Evolutionary conservation across 1,140 invertebrate species (phyloP).

Genomic region (Rhynchophorus ferrugineus): DNA sequence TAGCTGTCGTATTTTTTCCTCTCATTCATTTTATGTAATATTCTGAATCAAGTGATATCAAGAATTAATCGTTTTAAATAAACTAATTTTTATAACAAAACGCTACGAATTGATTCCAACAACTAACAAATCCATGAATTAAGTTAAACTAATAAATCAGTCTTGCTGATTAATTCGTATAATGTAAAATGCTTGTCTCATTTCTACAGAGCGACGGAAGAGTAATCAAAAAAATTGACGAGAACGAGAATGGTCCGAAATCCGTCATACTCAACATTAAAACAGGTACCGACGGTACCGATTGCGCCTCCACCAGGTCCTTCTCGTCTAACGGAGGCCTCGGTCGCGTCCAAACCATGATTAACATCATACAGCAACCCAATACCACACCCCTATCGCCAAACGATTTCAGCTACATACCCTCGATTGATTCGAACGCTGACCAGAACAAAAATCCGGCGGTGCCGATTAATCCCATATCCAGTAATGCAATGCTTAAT

Average conservation of each 20-base stretch:
- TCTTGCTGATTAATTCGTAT: no score
- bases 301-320: not conserved
- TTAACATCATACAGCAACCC: not conserved
- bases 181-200: no score
- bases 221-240: conserved; percentile 15
- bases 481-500: no score
- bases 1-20: no score
- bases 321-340: not conserved
- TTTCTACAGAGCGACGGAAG: conserved; percentile 11
- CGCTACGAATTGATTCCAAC: no score
- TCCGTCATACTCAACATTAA: conserved; percentile 17
- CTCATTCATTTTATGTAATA: no score
- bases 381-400: not conserved
- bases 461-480: not conserved
- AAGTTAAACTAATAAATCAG: no score
- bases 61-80: no score
- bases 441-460: not conserved
- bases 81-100: no score
- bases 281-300: not conserved
- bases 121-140: no score
- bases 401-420: not conserved
- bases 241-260: conserved; percentile 10
- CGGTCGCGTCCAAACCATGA: not conserved
- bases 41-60: no score
- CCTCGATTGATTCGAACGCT: not conserved